These are phyloP conservation scores for Periophthalmus magnuspinnatus DNA, from an alignment of 2,797 vertebrate genomes.

Conservation along the genomic window DNA sequence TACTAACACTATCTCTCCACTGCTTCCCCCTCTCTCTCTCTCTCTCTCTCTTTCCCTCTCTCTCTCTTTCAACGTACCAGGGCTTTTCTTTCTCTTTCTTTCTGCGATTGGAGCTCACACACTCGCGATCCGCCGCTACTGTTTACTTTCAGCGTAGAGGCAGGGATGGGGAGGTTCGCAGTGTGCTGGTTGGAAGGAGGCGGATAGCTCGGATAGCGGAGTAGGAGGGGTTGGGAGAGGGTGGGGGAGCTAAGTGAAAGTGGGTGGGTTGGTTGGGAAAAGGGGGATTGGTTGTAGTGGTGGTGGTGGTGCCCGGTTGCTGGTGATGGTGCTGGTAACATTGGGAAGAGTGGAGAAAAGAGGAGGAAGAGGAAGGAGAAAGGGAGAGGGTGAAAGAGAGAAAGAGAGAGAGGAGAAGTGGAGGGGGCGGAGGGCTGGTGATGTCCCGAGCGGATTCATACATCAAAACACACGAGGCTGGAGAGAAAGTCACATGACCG, in stretches of 20 bases:
- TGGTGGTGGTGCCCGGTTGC: neutral
- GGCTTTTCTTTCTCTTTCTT: slow-evolving; percentile 23
- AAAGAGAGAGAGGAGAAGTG: slow-evolving; percentile 33
- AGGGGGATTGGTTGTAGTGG: slow-evolving; percentile 38
- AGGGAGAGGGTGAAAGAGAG: slow-evolving; percentile 45
- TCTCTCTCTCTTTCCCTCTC: slow-evolving; percentile 20
- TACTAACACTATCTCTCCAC: slow-evolving; percentile 47
- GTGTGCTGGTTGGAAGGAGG: slow-evolving; percentile 46
- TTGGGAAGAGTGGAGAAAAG: neutral
- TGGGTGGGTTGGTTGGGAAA: slow-evolving; percentile 20
- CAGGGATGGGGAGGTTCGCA: slow-evolving; percentile 75
- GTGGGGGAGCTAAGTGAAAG: slow-evolving; percentile 53
- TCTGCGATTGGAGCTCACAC: slow-evolving; percentile 30
- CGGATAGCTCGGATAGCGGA: slow-evolving; percentile 24
- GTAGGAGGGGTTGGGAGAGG: slow-evolving; percentile 53
- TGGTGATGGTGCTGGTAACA: slow-evolving; percentile 35
- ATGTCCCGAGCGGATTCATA: slow-evolving; percentile 66
- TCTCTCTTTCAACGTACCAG: slow-evolving; percentile 3
- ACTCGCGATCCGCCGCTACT: slow-evolving; percentile 56
- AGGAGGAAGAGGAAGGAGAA: slow-evolving; percentile 11
- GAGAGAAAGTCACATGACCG: slow-evolving; percentile 7
- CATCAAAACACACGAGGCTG: slow-evolving; percentile 60
- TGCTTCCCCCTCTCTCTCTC: slow-evolving; percentile 12
- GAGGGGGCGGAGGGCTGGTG: slow-evolving; percentile 62
- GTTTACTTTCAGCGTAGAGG: slow-evolving; percentile 77